A percentile compares a stretch with the other conserved stretches of the same genome.
Evolutionary conservation across 1,140 invertebrate species (phyloP).

Genomic region (Coboldia fuscipes): DNA sequence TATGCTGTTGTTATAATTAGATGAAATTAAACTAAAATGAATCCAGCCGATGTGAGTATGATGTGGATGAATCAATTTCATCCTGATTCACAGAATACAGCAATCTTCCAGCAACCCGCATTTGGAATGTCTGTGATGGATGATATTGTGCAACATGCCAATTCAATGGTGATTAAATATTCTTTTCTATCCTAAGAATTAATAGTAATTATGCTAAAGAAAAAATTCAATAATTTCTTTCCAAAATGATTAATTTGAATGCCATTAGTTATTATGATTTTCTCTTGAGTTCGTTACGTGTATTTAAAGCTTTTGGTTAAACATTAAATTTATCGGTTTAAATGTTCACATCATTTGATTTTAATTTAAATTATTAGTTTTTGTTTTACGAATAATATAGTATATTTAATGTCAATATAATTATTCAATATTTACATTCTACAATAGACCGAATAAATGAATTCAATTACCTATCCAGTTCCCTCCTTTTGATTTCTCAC

Average conservation of each 20-base stretch:
- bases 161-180: constrained; percentile 13
- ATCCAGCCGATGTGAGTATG: constrained; percentile 38
- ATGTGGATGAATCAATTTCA: constrained; percentile 40
- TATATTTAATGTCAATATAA: too few species aligned
- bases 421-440: too few species aligned
- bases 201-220: background rate
- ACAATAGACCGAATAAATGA: too few species aligned
- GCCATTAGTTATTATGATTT: background rate
- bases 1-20: too few species aligned
- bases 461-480: too few species aligned
- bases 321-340: background rate
- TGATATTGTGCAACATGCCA: constrained; percentile 14
- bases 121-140: constrained; percentile 20
- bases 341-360: background rate
- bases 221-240: background rate
- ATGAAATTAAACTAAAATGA: too few species aligned
- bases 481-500: background rate
- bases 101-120: constrained; percentile 12
- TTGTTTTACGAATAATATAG: too few species aligned
- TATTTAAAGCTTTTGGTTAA: background rate
- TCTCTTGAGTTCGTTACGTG: background rate
- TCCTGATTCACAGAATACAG: constrained; percentile 16
- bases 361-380: too few species aligned
- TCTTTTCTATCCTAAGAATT: background rate
- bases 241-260: background rate